Evolutionary conservation across 2,113 vertebrate species (phyloP).

Genomic region (Columbina picui): DNA sequence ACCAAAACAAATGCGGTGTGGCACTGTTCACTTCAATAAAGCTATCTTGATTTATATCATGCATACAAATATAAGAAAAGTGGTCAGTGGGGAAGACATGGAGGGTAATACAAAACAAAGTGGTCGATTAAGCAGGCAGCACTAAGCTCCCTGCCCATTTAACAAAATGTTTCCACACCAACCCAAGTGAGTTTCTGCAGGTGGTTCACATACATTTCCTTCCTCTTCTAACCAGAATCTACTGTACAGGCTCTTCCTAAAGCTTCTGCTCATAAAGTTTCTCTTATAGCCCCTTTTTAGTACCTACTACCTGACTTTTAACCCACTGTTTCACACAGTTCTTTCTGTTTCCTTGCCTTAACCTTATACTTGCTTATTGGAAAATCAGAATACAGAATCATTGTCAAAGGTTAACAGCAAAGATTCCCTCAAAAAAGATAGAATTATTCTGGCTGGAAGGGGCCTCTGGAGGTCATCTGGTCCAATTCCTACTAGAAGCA

Average conservation of each 20-base stretch:
- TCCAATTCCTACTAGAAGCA: background rate
- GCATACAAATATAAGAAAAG: background rate
- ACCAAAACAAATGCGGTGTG: background rate
- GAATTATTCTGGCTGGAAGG: background rate
- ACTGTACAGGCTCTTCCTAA: background rate
- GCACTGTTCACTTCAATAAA: background rate
- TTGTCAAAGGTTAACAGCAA: background rate
- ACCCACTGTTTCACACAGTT: background rate
- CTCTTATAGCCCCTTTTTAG: background rate
- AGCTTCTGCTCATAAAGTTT: background rate
- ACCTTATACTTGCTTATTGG: background rate
- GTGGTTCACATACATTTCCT: background rate
- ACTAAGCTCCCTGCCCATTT: background rate
- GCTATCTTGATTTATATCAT: background rate
- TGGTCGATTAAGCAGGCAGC: background rate
- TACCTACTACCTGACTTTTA: background rate
- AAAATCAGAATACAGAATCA: background rate
- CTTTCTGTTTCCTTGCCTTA: background rate
- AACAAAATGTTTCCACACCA: background rate
- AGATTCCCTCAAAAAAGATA: background rate
- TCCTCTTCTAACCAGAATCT: background rate
- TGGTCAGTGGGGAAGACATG: background rate
- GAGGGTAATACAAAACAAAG: background rate
- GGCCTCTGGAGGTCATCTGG: background rate
- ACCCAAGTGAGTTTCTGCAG: background rate